Conservation (phyloP, 2,888 invertebrate species). For the Cyrtodaria siliqua region DNA sequence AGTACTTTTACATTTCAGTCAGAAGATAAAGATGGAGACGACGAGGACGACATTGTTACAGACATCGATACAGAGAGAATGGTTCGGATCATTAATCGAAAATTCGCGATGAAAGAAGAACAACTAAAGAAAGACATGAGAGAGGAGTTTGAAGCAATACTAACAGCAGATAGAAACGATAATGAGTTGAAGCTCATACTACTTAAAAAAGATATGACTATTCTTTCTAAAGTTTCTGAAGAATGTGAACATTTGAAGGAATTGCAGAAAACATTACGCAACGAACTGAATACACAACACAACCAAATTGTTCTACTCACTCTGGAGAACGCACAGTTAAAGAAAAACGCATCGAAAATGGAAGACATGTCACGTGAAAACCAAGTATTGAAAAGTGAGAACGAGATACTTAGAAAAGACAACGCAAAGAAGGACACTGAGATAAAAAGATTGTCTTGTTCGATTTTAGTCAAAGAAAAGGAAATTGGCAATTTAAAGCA, state of each 20-base stretch:
- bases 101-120: slow-evolving; percentile 48
- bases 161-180: slow-evolving; percentile 32
- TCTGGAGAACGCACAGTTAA: slow-evolving; percentile 49
- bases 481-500: slow-evolving; percentile 46
- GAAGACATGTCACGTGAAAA: slow-evolving; percentile 27
- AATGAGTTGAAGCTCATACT: slow-evolving; percentile 40
- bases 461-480: slow-evolving; percentile 42
- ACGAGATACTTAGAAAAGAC: slow-evolving; percentile 44
- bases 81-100: slow-evolving; percentile 41
- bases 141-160: slow-evolving; percentile 48
- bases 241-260: slow-evolving; percentile 53
- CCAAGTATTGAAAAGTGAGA: slow-evolving; percentile 41
- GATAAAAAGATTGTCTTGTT: slow-evolving; percentile 28
- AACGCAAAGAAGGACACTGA: slow-evolving; percentile 33
- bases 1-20: too few relatives aligned
- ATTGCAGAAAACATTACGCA: slow-evolving; percentile 36
- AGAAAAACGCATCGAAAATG: slow-evolving; percentile 20
- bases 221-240: slow-evolving; percentile 47
- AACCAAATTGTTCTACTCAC: slow-evolving; percentile 36
- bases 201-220: slow-evolving; percentile 48
- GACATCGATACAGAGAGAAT: slow-evolving; percentile 51
- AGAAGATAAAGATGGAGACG: too few relatives aligned
- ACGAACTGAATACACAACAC: slow-evolving; percentile 40
- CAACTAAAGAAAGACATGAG: slow-evolving; percentile 49
- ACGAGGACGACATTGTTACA: too few relatives aligned